phyloP scores from a whole-genome alignment of 2,113 vertebrate genomes.

The Tupaia chinensis region DNA sequence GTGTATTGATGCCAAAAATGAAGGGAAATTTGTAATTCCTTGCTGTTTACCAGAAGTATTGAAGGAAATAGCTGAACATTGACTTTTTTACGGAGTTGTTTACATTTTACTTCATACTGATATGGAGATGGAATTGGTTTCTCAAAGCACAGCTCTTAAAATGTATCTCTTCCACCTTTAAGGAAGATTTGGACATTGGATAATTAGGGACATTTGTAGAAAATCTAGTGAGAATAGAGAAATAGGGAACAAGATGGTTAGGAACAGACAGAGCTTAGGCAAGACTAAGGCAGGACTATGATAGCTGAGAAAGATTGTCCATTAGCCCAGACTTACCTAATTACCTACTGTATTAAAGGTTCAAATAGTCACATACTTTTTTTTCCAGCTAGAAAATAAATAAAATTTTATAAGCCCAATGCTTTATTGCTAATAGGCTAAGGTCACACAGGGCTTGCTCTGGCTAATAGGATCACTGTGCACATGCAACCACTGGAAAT shows the following conservation, averaged over 20 bases:
- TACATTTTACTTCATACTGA: not conserved
- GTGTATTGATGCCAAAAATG: constrained; percentile 79
- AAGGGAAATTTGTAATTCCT: constrained; percentile 84
- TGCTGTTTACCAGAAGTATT: constrained; percentile 81
- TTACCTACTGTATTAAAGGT: not conserved
- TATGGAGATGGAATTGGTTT: not conserved
- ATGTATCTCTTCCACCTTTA: not conserved
- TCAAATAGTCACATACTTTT: not conserved
- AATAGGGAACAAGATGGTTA: not conserved
- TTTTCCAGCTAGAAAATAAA: constrained; percentile 18
- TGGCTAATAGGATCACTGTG: not conserved
- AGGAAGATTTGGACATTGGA: not conserved
- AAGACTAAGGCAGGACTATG: not conserved
- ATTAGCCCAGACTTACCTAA: not conserved
- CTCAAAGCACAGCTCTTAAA: constrained; percentile 9
- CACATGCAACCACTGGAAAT: not conserved
- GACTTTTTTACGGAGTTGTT: constrained; percentile 79
- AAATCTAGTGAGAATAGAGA: not conserved
- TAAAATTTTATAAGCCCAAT: not conserved
- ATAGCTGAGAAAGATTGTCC: not conserved
- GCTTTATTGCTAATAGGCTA: constrained; percentile 10
- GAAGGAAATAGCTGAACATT: constrained; percentile 78
- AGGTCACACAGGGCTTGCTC: not conserved
- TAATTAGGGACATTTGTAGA: not conserved
- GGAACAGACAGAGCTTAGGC: not conserved